Conservation (phyloP, 2,113 vertebrate species). For the Phalacrocorax carbo region DNA sequence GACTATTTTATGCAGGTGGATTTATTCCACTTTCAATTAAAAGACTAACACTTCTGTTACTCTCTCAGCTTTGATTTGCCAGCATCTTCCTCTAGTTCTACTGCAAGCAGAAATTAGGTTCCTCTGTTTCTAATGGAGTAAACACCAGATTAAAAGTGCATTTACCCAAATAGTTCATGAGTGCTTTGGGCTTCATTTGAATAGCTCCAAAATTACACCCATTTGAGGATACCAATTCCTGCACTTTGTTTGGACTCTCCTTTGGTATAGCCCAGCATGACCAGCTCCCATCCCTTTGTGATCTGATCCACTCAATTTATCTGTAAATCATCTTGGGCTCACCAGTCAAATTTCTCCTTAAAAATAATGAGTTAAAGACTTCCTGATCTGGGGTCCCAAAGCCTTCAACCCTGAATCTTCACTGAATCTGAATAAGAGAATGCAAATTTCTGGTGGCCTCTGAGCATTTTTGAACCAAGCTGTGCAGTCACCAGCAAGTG, state of each 20-base stretch:
- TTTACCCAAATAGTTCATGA: background rate
- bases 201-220: background rate
- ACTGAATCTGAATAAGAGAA: background rate
- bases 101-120: background rate
- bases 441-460: background rate
- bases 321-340: background rate
- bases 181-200: background rate
- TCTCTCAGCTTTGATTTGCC: slow-evolving; percentile 8
- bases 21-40: slow-evolving; percentile 23
- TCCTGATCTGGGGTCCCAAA: background rate
- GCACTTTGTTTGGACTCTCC: background rate
- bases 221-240: background rate
- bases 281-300: background rate
- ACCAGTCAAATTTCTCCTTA: background rate
- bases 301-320: background rate
- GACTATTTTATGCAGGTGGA: background rate
- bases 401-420: background rate
- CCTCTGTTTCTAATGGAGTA: background rate
- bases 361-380: background rate
- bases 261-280: background rate
- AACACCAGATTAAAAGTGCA: background rate
- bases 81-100: background rate
- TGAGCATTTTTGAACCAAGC: background rate
- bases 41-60: background rate
- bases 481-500: background rate